phyloP scores from a whole-genome alignment of 2,888 invertebrate genomes.

The Anoplius nigerrimus region DNA sequence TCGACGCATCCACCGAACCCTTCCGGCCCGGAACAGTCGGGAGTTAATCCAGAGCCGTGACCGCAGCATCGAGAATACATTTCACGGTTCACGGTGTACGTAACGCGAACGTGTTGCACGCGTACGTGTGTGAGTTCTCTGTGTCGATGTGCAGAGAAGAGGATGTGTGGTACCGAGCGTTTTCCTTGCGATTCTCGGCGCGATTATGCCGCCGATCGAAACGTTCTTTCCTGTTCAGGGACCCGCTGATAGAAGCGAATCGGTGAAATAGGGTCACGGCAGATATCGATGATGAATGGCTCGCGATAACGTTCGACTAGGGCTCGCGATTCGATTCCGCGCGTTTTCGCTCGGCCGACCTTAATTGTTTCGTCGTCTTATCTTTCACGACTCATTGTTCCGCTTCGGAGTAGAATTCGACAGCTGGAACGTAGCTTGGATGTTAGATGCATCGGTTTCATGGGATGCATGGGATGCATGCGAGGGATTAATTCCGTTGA shows the following conservation, averaged over 20 bases:
- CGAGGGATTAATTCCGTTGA: too few species aligned
- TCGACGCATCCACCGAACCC: constrained; percentile 21
- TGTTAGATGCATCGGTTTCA: too few species aligned
- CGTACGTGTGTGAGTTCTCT: not conserved
- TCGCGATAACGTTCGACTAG: not conserved
- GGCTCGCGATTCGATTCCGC: not conserved
- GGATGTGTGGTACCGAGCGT: not conserved
- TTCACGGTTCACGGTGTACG: constrained; percentile 17
- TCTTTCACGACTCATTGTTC: too few species aligned
- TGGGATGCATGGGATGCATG: too few species aligned
- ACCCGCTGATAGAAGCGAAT: too few species aligned
- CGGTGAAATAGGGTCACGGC: too few species aligned
- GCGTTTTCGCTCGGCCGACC: too few species aligned
- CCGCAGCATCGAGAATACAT: constrained; percentile 33
- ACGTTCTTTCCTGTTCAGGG: not conserved
- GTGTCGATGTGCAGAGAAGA: not conserved
- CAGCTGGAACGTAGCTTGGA: too few species aligned
- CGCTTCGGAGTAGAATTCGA: too few species aligned
- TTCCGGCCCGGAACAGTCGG: constrained; percentile 41
- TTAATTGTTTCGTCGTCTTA: not conserved
- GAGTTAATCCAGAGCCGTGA: constrained; percentile 57
- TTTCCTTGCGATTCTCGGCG: not conserved
- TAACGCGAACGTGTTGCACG: not conserved
- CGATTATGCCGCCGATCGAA: not conserved
- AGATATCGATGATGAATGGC: too few species aligned